Base-by-base conservation (phyloP, 2,113 vertebrate species). In the Scytalopus superciliaris region DNA sequence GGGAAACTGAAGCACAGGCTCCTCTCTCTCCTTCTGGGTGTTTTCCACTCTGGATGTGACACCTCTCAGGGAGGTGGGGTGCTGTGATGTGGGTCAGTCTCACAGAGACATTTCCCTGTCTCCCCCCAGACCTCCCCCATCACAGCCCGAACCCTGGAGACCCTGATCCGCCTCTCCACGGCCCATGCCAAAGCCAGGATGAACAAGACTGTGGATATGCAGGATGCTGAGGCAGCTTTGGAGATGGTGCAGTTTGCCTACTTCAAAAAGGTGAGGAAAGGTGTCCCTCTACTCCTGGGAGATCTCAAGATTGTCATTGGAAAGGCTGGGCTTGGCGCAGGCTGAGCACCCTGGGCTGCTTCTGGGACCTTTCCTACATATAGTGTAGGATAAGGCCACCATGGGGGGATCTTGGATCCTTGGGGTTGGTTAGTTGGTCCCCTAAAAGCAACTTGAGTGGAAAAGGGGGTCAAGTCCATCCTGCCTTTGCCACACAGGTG, bases 181-280 rank as follows among this genome's bases (percentile, higher is more conserved):
- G 99, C 99, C 3, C 99, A 99, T 0, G 99, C 99, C 52, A 99
- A 99, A 96, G 98, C 99, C 73, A 99, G 99, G 53, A 99, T 99
- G 99, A 99, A 98, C 97, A 99, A 99, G 95, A 98, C 98, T 0
- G 98, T 99, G 40, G 99, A 99, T 85, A 97, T 99, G 87, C 97
- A 98, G 95, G 99, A 99, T 19, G 98, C 99, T 0, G 99, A 99
- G 95, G 98, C 98, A 3, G 99, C 99, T 0, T 98, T 99, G 95
- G 99, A 99, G 96, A 98, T 99, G 17, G 99, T 99, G 94, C 99
- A 99, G 96, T 99, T 99, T 0, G 99, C 99, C 33, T 99, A 99
- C 97, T 99, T 99, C 94, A 99, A 99, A 95, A 99, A 99, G 99
- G 99, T 99, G 12, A 0, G 66, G 40, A 42, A 14, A 14, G 3